Evolutionary conservation across 2,113 vertebrate genomes (phyloP).

Genomic region (Hydrochoerus hydrochaeris): DNA sequence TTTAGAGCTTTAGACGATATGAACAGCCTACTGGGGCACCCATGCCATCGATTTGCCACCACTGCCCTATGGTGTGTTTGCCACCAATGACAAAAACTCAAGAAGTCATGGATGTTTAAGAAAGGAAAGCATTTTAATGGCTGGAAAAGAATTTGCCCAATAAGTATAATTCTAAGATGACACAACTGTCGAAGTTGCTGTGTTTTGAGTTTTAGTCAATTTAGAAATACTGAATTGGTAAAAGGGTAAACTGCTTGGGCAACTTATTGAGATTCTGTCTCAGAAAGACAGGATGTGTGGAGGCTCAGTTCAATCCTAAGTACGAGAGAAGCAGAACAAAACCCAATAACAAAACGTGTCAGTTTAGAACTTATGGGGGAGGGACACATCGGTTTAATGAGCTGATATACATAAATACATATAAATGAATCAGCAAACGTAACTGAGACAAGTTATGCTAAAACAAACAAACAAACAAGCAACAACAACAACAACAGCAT

Average conservation of each 20-base stretch:
- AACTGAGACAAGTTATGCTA: slow-evolving; percentile 75
- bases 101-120: slow-evolving; percentile 42
- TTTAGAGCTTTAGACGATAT: neutral
- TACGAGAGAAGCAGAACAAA: neutral
- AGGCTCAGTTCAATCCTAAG: neutral
- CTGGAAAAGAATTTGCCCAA: neutral
- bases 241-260: neutral
- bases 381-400: slow-evolving; percentile 47
- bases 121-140: slow-evolving; percentile 2
- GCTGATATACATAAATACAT: slow-evolving; percentile 7
- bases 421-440: slow-evolving; percentile 80
- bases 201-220: neutral
- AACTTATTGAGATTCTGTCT: neutral
- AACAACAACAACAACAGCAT: no score
- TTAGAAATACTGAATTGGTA: neutral
- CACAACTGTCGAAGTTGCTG: neutral
- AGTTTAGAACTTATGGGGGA: slow-evolving; percentile 64
- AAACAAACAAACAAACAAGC: no score
- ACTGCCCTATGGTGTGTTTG: neutral
- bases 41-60: neutral
- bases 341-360: neutral
- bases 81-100: neutral
- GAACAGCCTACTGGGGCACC: neutral
- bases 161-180: neutral
- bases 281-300: neutral